Conservation (phyloP, 2,797 vertebrate species). For the Sebastes trivittatus region DNA sequence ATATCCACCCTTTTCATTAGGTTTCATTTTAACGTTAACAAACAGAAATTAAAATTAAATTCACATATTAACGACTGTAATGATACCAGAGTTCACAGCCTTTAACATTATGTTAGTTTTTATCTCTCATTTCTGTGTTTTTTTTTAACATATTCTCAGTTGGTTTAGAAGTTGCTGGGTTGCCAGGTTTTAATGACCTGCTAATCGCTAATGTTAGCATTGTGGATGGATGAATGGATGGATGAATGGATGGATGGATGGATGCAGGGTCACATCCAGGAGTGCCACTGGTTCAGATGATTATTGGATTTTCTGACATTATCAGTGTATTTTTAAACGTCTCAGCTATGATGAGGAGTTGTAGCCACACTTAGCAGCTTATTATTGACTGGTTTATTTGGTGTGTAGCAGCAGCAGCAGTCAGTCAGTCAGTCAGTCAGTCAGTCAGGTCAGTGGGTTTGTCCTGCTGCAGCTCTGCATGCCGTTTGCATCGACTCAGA, state of each 20-base stretch:
- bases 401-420: neutral
- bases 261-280: conserved; percentile 9
- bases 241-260: neutral
- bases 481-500: conserved; percentile 25
- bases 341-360: neutral
- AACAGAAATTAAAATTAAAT: too few species aligned
- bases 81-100: neutral
- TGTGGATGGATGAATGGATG: neutral
- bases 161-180: conserved; percentile 2
- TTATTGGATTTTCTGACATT: neutral
- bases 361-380: neutral
- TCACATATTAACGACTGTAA: neutral
- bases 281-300: neutral
- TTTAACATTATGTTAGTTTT: neutral
- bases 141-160: neutral
- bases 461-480: conserved; percentile 50
- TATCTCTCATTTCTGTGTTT: neutral
- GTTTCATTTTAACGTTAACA: too few species aligned
- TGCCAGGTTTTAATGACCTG: neutral
- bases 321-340: neutral
- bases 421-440: neutral
- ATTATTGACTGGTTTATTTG: neutral
- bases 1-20: too few species aligned
- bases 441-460: neutral
- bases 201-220: conserved; percentile 12